A percentile compares a stretch with the other conserved stretches of the same genome.
Evolutionary conservation across 2,888 invertebrate genomes (phyloP).

Genomic region (Drosophila mulleri): DNA sequence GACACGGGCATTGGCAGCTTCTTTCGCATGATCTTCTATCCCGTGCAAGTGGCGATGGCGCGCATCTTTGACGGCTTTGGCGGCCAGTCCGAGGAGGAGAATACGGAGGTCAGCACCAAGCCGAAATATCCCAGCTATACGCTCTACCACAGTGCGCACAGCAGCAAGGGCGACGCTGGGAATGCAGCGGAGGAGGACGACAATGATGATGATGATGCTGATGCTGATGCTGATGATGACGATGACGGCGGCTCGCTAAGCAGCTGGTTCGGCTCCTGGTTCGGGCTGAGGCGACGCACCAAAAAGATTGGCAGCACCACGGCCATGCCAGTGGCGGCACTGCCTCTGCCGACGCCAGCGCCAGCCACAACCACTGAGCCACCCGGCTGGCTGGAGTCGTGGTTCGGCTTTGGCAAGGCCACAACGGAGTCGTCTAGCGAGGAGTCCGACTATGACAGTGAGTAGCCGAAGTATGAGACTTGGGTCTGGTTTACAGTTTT

Average conservation of each 20-base stretch:
- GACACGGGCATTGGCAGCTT: constrained; percentile 72
- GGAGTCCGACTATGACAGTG: constrained; percentile 75
- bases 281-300: constrained; percentile 70
- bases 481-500: neutral
- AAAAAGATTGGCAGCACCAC: constrained; percentile 76
- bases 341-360: constrained; percentile 34
- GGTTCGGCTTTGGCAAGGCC: constrained; percentile 77
- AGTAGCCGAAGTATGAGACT: constrained; percentile 52
- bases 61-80: constrained; percentile 74
- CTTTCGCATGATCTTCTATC: constrained; percentile 82
- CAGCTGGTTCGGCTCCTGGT: constrained; percentile 82
- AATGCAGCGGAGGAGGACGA: constrained; percentile 34
- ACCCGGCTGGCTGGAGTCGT: constrained; percentile 82
- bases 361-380: constrained; percentile 57
- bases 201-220: constrained; percentile 4
- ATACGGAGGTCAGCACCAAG: constrained; percentile 12
- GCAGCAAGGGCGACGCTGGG: constrained; percentile 50
- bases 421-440: constrained; percentile 56
- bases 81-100: constrained; percentile 44
- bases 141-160: constrained; percentile 75
- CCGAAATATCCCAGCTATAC: constrained; percentile 80
- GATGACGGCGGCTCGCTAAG: constrained; percentile 55
- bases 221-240: constrained; percentile 48
- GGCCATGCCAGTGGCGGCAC: constrained; percentile 37
- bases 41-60: constrained; percentile 80